A percentile compares a stretch with the other conserved stretches of the same genome.
Evolutionary conservation across 2,888 invertebrate genomes (phyloP).

Genomic region (Volucella inanis): DNA sequence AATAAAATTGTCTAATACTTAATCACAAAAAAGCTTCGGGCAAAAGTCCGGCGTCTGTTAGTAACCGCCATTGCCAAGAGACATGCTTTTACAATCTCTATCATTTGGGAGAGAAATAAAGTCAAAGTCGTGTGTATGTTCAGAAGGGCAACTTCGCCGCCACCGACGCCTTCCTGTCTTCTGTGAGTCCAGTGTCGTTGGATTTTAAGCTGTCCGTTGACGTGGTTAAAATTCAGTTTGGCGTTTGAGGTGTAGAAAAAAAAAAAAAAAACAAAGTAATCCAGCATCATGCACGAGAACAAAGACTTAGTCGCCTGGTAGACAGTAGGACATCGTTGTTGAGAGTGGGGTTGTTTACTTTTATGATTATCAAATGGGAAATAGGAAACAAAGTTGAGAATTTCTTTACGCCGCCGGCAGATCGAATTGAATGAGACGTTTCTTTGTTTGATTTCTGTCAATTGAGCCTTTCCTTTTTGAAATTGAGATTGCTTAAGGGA

Average conservation of each 20-base stretch:
- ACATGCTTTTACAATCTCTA: not conserved
- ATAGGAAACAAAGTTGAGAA: not conserved
- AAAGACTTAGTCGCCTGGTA: constrained; percentile 5
- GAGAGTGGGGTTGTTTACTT: constrained; percentile 30
- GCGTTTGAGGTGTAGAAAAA: not conserved
- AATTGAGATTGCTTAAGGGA: not conserved
- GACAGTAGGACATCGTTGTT: no score
- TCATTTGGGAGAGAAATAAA: constrained; percentile 11
- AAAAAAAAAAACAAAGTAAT: not conserved
- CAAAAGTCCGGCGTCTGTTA: constrained; percentile 44
- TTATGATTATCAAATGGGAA: constrained; percentile 47
- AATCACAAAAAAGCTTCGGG: constrained; percentile 55
- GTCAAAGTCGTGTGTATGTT: constrained; percentile 22
- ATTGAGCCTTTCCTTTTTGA: not conserved
- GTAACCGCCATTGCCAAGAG: constrained; percentile 34
- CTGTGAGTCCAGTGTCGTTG: constrained; percentile 14
- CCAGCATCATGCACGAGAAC: constrained; percentile 11
- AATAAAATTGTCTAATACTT: constrained; percentile 58
- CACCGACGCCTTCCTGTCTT: constrained; percentile 24
- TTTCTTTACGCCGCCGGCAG: not conserved
- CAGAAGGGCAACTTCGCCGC: not conserved
- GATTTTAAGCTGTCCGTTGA: constrained; percentile 28
- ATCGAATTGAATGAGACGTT: not conserved
- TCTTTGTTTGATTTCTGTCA: not conserved
- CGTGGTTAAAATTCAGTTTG: constrained; percentile 45